Evolutionary conservation across 2,888 invertebrate genomes (phyloP), one percentile per base, ranked within the genome.

Genomic region (Leptopilina syphax): DNA sequence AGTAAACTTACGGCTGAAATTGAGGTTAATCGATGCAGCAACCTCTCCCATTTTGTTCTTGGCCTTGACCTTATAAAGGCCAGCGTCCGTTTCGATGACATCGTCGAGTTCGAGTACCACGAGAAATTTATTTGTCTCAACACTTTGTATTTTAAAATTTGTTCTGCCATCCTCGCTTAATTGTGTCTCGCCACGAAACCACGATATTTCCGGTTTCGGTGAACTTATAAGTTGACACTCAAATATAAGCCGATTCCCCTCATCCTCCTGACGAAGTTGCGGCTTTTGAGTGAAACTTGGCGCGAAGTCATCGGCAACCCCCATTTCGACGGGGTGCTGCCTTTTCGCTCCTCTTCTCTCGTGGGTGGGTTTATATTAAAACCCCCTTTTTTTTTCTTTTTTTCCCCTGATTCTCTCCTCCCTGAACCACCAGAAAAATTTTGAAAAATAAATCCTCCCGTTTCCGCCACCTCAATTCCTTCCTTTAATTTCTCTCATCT

Each of bases 281-380:
- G 98, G 98, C 95, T 98, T 98, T 94, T 98, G 98, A 88, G 98
- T 97, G 94, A 99, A 98, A 95, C 98, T 98, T 93, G 98, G 98
- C 94, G 98, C 98, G 94, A 98, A 96, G 93, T 98, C 98, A 93
- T 98, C 98, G 92, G 96, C 95, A 93, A 96, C 96, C 94, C 96
- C 96, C 96, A 96, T 96, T 88, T 78, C 83, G 83, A 79, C 79
- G 88, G 87, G 87, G 82, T 85, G 87, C 88, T 34, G 34, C 34
- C 34, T 88, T 83, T 84, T 82, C 81, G n/a, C 80, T 81, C 77
- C 73, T 68, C 47, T 67, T 70, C 78, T 54, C 10, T 63, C 81
- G 67, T 76, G 65, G 54, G 68, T 57, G 34, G 34, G 34, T 34
- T 34, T 68, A 34, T 18, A 13, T 27, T n/a, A 60, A 50, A 13